Percentiles rank a stretch among this genome's conserved stretches.
phyloP scores from a whole-genome alignment of 2,797 vertebrate species.

The Oceanodroma leucorhoa region DNA sequence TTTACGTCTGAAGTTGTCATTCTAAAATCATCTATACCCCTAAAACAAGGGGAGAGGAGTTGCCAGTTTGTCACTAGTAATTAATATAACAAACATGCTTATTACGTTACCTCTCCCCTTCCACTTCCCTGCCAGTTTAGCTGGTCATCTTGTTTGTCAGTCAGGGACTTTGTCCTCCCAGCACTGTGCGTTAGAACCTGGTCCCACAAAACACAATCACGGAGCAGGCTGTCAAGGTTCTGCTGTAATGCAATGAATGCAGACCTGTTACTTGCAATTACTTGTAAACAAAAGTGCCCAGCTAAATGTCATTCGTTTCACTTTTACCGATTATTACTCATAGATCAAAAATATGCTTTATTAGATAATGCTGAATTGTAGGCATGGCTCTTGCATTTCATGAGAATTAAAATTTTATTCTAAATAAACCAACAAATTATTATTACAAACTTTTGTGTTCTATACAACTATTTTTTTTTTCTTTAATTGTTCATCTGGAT shows the following conservation, averaged over 20 bases:
- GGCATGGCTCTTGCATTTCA: background rate
- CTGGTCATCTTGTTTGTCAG: background rate
- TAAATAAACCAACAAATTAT: conserved; percentile 16
- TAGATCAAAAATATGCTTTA: background rate
- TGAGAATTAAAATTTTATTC: background rate
- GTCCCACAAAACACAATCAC: background rate
- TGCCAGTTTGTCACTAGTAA: background rate
- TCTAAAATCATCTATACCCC: background rate
- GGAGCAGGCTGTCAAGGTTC: background rate
- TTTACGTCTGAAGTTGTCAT: background rate
- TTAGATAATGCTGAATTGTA: background rate
- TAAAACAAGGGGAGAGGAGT: background rate
- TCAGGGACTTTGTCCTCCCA: background rate
- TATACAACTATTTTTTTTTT: background rate
- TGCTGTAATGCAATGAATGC: background rate
- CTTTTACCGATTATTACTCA: background rate
- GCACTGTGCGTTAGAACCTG: background rate
- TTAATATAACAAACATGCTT: background rate
- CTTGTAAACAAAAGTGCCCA: background rate
- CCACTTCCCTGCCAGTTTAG: background rate
- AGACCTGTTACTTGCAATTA: background rate
- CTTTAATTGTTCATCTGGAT: background rate
- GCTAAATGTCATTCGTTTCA: background rate
- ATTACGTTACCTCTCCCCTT: background rate
- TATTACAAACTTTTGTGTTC: background rate